Conservation (phyloP, 2,888 invertebrate genomes). For the Gnatocerus cornutus region DNA sequence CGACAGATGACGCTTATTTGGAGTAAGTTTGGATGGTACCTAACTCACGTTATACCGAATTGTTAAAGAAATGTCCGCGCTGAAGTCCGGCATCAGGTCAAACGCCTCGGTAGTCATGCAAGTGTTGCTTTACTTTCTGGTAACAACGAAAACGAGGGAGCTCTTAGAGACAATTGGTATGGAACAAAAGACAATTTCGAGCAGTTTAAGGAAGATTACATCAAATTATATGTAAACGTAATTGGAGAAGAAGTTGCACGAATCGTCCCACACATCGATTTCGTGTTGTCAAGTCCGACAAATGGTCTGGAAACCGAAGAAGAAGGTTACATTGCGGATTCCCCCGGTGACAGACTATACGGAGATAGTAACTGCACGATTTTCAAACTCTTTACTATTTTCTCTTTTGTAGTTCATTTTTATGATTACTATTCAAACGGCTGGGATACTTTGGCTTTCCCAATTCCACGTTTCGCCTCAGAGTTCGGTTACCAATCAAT, state of each 20-base stretch:
- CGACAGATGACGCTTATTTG: slow-evolving; percentile 79
- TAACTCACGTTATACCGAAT: neutral
- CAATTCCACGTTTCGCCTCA: slow-evolving; percentile 90
- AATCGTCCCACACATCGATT: slow-evolving; percentile 78
- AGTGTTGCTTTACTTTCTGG: slow-evolving; percentile 94
- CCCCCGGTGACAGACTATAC: slow-evolving; percentile 86
- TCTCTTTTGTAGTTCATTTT: slow-evolving; percentile 80
- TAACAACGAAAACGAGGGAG: slow-evolving; percentile 97
- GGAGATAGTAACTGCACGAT: slow-evolving; percentile 81
- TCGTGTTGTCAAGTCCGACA: slow-evolving; percentile 92
- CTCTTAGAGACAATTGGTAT: slow-evolving; percentile 87
- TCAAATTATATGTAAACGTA: slow-evolving; percentile 86
- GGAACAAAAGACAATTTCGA: neutral
- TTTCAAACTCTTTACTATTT: neutral
- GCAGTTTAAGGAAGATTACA: slow-evolving; percentile 77
- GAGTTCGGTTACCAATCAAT: slow-evolving; percentile 97
- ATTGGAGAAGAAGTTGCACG: slow-evolving; percentile 78
- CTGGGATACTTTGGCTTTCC: slow-evolving; percentile 86
- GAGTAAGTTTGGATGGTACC: slow-evolving; percentile 55
- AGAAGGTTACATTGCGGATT: slow-evolving; percentile 84
- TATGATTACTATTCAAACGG: slow-evolving; percentile 89
- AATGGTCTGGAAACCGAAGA: slow-evolving; percentile 84
- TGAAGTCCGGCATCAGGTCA: slow-evolving; percentile 88
- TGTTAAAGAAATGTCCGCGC: slow-evolving; percentile 75
- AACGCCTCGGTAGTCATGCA: slow-evolving; percentile 88